These are phyloP conservation scores for Virgularia gustaviana DNA, from an alignment of 92 coral and sea anemone genomes.

Conservation along the genomic window DNA sequence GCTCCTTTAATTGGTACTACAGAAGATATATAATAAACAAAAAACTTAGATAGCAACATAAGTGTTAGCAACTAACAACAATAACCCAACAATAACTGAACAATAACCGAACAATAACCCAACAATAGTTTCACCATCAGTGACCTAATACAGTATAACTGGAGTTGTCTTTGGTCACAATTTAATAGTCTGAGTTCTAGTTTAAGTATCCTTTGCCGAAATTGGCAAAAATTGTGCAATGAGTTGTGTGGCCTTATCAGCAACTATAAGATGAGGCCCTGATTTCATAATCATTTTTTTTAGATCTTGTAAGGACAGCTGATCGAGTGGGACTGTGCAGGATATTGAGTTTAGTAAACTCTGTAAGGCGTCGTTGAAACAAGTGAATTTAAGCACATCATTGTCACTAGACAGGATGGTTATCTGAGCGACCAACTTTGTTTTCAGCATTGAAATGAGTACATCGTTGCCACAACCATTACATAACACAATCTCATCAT, in stretches of 20 bases:
- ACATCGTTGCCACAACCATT: slow-evolving; percentile 6
- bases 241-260: slow-evolving; percentile 33
- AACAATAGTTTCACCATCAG: too few relatives aligned
- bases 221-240: slow-evolving; percentile 39
- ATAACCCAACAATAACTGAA: too few relatives aligned
- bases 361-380: slow-evolving; percentile 27
- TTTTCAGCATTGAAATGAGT: background rate
- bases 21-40: too few relatives aligned
- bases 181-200: too few relatives aligned
- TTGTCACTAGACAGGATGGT: slow-evolving; percentile 19
- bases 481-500: slow-evolving; percentile 27
- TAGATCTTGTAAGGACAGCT: slow-evolving; percentile 2
- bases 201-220: too few relatives aligned
- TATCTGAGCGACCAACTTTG: slow-evolving; percentile 34
- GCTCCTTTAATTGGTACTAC: too few relatives aligned
- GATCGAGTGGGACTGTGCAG: background rate
- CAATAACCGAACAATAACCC: too few relatives aligned
- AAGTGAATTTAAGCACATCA: slow-evolving; percentile 21
- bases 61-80: too few relatives aligned
- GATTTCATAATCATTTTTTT: slow-evolving; percentile 25
- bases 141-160: too few relatives aligned
- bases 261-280: slow-evolving; percentile 16
- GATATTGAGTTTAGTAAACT: slow-evolving; percentile 3
- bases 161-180: too few relatives aligned
- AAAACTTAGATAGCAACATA: too few relatives aligned